These are phyloP conservation scores for Batillaria attramentaria DNA, from an alignment of 1,140 invertebrate species.

Conservation along the genomic window DNA sequence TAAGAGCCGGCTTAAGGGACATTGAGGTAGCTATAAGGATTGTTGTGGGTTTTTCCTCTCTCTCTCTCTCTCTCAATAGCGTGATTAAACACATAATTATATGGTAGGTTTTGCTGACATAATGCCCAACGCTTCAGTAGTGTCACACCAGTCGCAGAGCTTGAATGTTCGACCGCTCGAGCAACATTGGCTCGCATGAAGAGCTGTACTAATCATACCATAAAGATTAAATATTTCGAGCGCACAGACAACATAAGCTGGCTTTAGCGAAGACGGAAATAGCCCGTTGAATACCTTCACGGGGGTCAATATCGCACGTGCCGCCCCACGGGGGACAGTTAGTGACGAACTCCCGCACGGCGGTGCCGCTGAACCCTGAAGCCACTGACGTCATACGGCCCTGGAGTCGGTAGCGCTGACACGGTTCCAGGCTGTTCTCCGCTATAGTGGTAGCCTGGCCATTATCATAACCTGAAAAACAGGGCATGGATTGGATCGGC, in stretches of 20 bases:
- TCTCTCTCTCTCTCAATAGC: too few relatives aligned
- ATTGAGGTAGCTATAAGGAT: too few relatives aligned
- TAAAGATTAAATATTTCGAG: background rate
- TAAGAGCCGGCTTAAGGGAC: too few relatives aligned
- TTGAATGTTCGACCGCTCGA: background rate
- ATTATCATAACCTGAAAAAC: background rate
- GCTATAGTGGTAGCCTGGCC: background rate
- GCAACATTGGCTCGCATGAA: background rate
- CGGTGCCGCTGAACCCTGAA: background rate
- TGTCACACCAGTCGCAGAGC: background rate
- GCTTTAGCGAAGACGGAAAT: background rate
- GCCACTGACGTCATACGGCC: background rate
- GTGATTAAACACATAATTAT: too few relatives aligned
- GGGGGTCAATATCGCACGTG: background rate
- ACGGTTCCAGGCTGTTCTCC: background rate
- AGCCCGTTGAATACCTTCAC: background rate
- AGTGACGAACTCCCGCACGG: background rate
- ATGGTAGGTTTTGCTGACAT: too few relatives aligned
- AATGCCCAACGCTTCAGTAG: too few relatives aligned
- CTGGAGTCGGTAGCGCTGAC: background rate
- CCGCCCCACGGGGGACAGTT: conserved; percentile 10
- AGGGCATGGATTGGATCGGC: background rate
- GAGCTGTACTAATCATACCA: background rate
- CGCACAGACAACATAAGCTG: background rate
- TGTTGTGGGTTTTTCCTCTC: too few relatives aligned